A percentile compares a stretch with the other conserved stretches of the same genome.
These are phyloP conservation scores for Esperia sulphurella DNA, from an alignment of 2,888 invertebrate species.

Conservation along the genomic window DNA sequence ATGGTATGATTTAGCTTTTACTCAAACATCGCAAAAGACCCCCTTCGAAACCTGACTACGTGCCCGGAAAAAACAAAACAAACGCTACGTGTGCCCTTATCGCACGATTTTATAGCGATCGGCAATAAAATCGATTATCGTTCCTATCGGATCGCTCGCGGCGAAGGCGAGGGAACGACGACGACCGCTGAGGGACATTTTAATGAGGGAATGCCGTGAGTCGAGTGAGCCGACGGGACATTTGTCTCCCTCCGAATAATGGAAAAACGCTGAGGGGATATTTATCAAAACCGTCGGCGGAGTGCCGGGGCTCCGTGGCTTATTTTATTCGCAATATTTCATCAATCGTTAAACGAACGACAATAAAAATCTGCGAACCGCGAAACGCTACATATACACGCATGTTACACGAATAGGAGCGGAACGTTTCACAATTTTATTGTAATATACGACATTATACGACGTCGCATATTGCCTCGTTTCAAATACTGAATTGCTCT, in stretches of 20 bases:
- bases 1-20: no score
- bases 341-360: constrained; percentile 34
- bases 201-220: constrained; percentile 68
- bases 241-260: constrained; percentile 66
- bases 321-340: constrained; percentile 45
- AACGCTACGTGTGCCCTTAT: constrained; percentile 37
- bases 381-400: constrained; percentile 12
- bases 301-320: constrained; percentile 27
- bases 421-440: constrained; percentile 21
- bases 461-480: constrained; percentile 24
- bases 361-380: constrained; percentile 24
- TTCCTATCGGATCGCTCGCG: constrained; percentile 36
- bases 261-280: constrained; percentile 60
- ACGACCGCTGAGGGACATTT: constrained; percentile 49
- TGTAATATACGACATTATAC: constrained; percentile 25
- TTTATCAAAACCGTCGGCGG: constrained; percentile 55
- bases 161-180: constrained; percentile 32
- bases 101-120: constrained; percentile 55
- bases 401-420: constrained; percentile 18
- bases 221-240: constrained; percentile 44
- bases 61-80: constrained; percentile 31
- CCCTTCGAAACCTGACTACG: constrained; percentile 33
- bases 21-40: constrained; percentile 14
- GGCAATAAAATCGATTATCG: constrained; percentile 68
- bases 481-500: constrained; percentile 32